Percentiles rank a stretch among this genome's conserved stretches.
These are phyloP conservation scores for Trissolcus brochymenae DNA, from an alignment of 2,888 invertebrate genomes.

Conservation along the genomic window DNA sequence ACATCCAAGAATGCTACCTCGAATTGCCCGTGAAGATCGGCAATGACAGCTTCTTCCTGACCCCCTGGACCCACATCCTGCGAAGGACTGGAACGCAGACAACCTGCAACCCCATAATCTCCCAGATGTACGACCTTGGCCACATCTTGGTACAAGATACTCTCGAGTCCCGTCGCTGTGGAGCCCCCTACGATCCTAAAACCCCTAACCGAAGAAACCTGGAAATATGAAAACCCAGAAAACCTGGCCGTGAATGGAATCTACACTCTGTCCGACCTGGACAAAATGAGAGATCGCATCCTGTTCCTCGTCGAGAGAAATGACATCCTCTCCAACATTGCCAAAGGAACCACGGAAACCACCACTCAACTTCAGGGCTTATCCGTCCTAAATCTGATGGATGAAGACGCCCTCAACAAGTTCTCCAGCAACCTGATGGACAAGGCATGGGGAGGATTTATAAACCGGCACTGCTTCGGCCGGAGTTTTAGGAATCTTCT, in stretches of 20 bases:
- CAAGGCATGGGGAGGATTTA: too few relatives aligned
- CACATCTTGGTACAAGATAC: constrained; percentile 6
- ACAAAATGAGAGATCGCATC: constrained; percentile 1
- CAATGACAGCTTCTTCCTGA: constrained; percentile 40
- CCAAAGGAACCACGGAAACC: constrained; percentile 4
- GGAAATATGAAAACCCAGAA: constrained; percentile 1
- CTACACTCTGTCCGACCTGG: constrained; percentile 7
- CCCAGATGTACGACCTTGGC: constrained; percentile 55
- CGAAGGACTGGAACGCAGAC: too few relatives aligned
- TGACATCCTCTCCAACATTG: not conserved
- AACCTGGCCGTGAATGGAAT: constrained; percentile 3
- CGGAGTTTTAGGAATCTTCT: too few relatives aligned
- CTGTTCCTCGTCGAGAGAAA: constrained; percentile 6
- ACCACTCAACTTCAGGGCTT: not conserved
- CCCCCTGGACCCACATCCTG: not conserved
- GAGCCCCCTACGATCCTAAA: not conserved
- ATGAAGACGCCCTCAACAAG: constrained; percentile 13
- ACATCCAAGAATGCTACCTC: constrained; percentile 36
- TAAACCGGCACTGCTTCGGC: too few relatives aligned
- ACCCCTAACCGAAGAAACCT: not conserved
- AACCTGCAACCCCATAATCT: constrained; percentile 17
- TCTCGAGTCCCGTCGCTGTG: not conserved
- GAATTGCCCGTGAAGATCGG: constrained; percentile 17
- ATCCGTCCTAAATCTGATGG: constrained; percentile 8
- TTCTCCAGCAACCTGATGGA: too few relatives aligned